A percentile compares a stretch with the other conserved stretches of the same genome.
These are phyloP conservation scores for Lithophane ornitopus DNA, from an alignment of 2,888 invertebrate species.

Conservation along the genomic window DNA sequence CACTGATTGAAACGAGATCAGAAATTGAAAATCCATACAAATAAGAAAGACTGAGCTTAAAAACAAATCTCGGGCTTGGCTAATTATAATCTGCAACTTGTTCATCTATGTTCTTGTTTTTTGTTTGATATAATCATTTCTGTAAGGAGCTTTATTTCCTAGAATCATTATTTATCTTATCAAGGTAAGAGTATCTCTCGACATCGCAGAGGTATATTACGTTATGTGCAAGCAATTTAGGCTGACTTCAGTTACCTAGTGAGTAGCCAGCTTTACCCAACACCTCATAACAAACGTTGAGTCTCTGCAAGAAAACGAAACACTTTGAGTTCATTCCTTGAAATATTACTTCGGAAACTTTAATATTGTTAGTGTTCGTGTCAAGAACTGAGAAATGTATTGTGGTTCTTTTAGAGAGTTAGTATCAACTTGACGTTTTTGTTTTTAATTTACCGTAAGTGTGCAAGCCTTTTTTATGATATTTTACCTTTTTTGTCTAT, in stretches of 20 bases:
- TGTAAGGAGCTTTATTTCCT: not conserved
- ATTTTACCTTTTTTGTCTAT: too few relatives aligned
- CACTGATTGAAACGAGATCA: too few relatives aligned
- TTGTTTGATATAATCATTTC: not conserved
- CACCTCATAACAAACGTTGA: constrained; percentile 34
- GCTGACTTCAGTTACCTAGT: not conserved
- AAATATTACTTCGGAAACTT: constrained; percentile 48
- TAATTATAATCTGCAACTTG: not conserved
- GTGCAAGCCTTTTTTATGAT: too few relatives aligned
- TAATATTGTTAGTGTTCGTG: constrained; percentile 44
- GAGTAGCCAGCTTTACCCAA: not conserved
- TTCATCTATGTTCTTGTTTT: not conserved
- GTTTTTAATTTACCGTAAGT: not conserved
- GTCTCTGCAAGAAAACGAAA: constrained; percentile 47
- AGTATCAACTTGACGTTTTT: not conserved
- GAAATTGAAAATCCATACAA: too few relatives aligned
- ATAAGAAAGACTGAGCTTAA: too few relatives aligned
- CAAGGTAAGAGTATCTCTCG: not conserved
- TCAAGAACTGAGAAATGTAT: constrained; percentile 20
- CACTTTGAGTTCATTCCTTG: constrained; percentile 39
- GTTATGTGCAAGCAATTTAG: not conserved
- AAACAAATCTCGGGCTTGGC: not conserved
- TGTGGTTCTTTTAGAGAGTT: constrained; percentile 11
- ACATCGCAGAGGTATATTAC: not conserved
- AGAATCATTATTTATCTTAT: not conserved